A percentile compares a stretch with the other conserved stretches of the same genome.
Evolutionary conservation across 2,113 vertebrate species (phyloP).

Genomic region (Conger conger): DNA sequence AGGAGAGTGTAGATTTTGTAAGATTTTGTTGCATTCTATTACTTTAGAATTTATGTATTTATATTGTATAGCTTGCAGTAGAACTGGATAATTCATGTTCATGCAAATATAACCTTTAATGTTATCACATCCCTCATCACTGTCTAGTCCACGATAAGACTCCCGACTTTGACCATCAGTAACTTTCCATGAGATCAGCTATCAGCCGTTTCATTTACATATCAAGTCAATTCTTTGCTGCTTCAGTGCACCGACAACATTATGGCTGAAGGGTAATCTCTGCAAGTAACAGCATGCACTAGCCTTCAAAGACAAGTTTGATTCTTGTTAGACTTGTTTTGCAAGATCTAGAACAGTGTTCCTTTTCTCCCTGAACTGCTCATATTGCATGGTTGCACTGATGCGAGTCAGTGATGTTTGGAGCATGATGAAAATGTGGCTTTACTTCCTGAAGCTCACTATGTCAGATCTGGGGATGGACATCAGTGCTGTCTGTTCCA

Average conservation of each 20-base stretch:
- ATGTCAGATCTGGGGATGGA: background rate
- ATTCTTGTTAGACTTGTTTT: slow-evolving; percentile 62
- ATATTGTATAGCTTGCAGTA: background rate
- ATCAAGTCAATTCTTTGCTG: slow-evolving; percentile 29
- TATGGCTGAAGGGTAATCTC: slow-evolving; percentile 20
- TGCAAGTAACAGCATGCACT: slow-evolving; percentile 60
- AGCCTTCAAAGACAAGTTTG: slow-evolving; percentile 31
- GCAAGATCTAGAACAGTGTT: slow-evolving; percentile 40
- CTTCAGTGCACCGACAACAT: slow-evolving; percentile 37
- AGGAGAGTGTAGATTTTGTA: too few relatives aligned
- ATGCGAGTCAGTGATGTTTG: background rate
- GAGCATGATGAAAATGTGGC: background rate
- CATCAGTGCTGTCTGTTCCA: background rate
- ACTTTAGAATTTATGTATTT: background rate
- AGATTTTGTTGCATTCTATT: too few relatives aligned
- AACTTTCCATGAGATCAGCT: slow-evolving; percentile 34
- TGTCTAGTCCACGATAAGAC: background rate
- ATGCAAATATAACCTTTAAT: background rate
- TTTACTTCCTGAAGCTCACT: background rate
- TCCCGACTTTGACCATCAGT: slow-evolving; percentile 25
- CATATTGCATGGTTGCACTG: background rate
- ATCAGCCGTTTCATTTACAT: background rate
- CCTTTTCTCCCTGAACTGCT: background rate
- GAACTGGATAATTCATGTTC: background rate
- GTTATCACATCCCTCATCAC: background rate